Base-by-base conservation (phyloP, 2,888 invertebrate genomes). In the Platycnemis pennipes region DNA sequence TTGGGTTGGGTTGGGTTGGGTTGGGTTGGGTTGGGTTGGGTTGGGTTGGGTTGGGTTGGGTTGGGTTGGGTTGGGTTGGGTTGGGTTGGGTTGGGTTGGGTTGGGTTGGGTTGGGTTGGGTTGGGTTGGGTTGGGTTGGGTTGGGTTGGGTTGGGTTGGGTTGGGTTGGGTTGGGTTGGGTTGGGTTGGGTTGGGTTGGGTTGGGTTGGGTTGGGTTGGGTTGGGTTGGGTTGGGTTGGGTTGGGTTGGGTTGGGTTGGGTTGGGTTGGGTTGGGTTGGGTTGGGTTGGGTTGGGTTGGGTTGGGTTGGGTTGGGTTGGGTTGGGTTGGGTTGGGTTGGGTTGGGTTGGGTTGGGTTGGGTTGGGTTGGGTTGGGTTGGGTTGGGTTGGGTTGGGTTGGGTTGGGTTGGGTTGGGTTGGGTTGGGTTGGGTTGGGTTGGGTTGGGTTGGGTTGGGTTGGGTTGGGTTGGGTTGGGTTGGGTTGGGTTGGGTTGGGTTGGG, bases 1-100 rank as follows among this genome's bases (percentile, higher is more conserved):
- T 56, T 56, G 56, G 56, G 56, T 56, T 56, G 56, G 56, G 56
- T 56, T 56, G 56, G 56, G 56, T 56, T 56, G 56, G 56, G 56
- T 56, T 56, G 56, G 56, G 56, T 56, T 56, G 56, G 56, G 56
- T 56, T 56, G 56, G 56, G 56, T 56, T 56, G 56, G 56, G 56
- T 56, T 56, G 56, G 56, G 56, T 56, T 56, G 56, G 56, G 56
- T 56, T 56, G 56, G 56, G 56, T 56, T 56, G 56, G 56, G 56
- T 56, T 56, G 56, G 56, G 56, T 56, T 56, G 56, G 56, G 56
- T 56, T 56, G 56, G 56, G 56, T 56, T 56, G 56, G 56, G 56
- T 56, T 56, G 56, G 56, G 56, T 56, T 56, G 56, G 56, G 56
- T 56, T 56, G 56, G 56, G 56, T 56, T 56, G 56, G 56, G 56